Evolutionary conservation across 2,113 vertebrate species (phyloP).

Genomic region (Rynchops niger): DNA sequence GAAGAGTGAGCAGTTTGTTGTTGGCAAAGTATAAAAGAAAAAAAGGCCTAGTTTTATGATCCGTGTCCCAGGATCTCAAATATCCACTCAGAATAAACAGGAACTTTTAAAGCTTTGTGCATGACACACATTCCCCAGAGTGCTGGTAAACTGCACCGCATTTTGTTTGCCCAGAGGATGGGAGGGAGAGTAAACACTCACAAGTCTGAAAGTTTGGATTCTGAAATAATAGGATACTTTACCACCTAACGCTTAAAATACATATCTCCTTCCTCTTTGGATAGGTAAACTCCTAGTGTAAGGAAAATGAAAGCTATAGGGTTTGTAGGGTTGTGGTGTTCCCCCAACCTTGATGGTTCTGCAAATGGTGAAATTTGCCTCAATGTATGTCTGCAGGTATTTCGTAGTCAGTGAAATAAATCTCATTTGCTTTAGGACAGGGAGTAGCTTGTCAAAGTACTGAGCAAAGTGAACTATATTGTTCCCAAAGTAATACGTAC

Average conservation of each 20-base stretch:
- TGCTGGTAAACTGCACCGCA: background rate
- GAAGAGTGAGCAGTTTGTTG: background rate
- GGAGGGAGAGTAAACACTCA: background rate
- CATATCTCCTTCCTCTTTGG: background rate
- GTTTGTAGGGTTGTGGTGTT: background rate
- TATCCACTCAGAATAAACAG: constrained; percentile 32
- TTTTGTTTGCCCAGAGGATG: constrained; percentile 5
- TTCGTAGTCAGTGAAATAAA: background rate
- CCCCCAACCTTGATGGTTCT: background rate
- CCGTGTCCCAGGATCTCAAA: background rate
- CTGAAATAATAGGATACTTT: background rate
- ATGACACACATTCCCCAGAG: background rate
- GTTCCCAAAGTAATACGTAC: background rate
- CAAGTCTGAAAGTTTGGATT: background rate
- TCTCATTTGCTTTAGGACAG: background rate
- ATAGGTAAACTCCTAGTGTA: background rate
- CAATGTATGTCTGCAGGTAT: background rate
- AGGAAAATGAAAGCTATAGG: background rate
- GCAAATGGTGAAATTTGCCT: background rate
- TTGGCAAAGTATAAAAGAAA: constrained; percentile 21
- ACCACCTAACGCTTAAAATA: background rate
- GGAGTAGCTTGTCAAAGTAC: background rate
- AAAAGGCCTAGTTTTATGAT: constrained; percentile 27
- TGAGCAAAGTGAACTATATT: background rate
- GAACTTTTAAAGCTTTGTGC: constrained; percentile 40